Conservation (phyloP, 2,113 vertebrate genomes). For the Rhizomys pruinosus region DNA sequence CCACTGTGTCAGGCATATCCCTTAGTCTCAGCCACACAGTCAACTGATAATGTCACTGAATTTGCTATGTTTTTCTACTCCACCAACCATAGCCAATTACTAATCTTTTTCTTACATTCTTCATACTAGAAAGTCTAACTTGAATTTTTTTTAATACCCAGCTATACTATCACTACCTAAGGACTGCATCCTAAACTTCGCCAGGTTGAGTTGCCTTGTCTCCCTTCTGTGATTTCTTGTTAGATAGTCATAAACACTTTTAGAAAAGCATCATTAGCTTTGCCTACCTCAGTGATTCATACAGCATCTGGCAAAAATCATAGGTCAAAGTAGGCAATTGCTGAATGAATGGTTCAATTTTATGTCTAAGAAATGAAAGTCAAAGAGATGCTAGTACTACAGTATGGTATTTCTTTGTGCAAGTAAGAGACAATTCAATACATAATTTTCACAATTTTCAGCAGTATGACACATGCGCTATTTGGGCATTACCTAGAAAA, state of each 20-base stretch:
- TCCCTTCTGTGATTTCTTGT: not conserved
- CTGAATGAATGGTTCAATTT: constrained; percentile 59
- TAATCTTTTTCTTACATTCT: not conserved
- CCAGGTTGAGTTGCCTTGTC: not conserved
- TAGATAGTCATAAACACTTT: not conserved
- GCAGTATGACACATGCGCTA: constrained; percentile 59
- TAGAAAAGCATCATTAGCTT: not conserved
- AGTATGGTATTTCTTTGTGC: constrained; percentile 53
- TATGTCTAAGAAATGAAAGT: constrained; percentile 53
- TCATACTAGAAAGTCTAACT: not conserved
- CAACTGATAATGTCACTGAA: not conserved
- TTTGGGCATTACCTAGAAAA: constrained; percentile 73
- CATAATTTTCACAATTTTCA: constrained; percentile 66
- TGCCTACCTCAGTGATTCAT: not conserved
- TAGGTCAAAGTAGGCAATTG: constrained; percentile 13
- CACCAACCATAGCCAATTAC: not conserved
- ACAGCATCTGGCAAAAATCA: not conserved
- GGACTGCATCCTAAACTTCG: not conserved
- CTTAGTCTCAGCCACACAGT: not conserved
- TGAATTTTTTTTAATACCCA: constrained; percentile 46
- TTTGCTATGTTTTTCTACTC: not conserved
- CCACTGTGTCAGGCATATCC: not conserved
- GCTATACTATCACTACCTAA: not conserved
- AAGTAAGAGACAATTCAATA: constrained; percentile 70
- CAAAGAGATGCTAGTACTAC: constrained; percentile 27